phyloP scores from a whole-genome alignment of 2,113 vertebrate species.

The Crotalus helleri region DNA sequence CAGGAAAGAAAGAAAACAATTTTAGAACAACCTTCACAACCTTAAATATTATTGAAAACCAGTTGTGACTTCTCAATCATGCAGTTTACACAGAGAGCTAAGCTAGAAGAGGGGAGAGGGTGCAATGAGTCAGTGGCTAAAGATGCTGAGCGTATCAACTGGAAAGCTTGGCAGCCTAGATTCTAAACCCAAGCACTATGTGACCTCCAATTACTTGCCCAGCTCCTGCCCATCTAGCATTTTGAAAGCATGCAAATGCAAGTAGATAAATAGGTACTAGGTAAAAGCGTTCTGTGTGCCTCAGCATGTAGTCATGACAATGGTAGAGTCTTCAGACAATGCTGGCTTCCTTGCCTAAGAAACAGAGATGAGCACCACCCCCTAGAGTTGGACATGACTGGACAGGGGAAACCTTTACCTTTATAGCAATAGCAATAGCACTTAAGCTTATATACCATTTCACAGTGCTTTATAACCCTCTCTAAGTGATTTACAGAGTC shows the following conservation, averaged over 20 bases:
- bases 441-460: not conserved
- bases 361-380: not conserved
- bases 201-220: not conserved
- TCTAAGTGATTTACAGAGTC: not conserved
- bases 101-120: not conserved
- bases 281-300: not conserved
- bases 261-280: not conserved
- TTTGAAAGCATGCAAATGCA: not conserved
- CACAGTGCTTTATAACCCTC: not conserved
- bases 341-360: not conserved
- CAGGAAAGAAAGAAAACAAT: not conserved
- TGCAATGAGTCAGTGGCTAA: too few species aligned
- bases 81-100: not conserved
- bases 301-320: not conserved
- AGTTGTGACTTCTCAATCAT: not conserved
- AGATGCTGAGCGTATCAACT: not conserved
- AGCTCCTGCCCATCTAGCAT: not conserved
- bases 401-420: not conserved
- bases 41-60: not conserved
- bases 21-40: not conserved
- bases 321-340: not conserved
- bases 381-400: not conserved
- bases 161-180: not conserved
- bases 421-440: not conserved
- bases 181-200: not conserved